A percentile compares a stretch with the other conserved stretches of the same genome.
Conservation (phyloP, 2,113 vertebrate species). For the Scophthalmus maximus region DNA sequence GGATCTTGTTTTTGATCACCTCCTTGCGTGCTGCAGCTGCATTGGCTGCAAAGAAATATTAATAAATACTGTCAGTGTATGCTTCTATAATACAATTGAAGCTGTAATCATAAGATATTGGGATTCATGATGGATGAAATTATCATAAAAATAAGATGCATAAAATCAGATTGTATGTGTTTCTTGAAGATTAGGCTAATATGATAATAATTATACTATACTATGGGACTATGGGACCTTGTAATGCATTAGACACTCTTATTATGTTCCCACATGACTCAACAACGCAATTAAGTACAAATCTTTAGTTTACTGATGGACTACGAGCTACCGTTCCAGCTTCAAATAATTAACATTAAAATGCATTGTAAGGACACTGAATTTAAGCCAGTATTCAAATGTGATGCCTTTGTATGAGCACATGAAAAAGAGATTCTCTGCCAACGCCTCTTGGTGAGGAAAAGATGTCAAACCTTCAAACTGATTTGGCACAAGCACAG, state of each 20-base stretch:
- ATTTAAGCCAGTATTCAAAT: not conserved
- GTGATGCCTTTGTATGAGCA: not conserved
- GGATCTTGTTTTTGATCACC: slow-evolving; percentile 88
- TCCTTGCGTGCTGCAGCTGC: slow-evolving; percentile 87
- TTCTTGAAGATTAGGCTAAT: not conserved
- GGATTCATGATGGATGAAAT: not conserved
- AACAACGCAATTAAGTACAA: too few relatives aligned
- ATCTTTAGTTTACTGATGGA: too few relatives aligned
- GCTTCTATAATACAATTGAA: not conserved
- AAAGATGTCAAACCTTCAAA: not conserved
- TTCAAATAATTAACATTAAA: too few relatives aligned
- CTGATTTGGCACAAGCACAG: not conserved
- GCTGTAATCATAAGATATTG: not conserved
- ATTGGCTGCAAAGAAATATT: slow-evolving; percentile 77
- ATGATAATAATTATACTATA: not conserved
- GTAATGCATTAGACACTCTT: not conserved
- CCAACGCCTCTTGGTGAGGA: not conserved
- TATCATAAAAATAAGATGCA: too few relatives aligned
- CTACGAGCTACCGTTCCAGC: too few relatives aligned
- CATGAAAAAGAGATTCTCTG: not conserved
- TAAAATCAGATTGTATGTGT: not conserved
- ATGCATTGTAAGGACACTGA: too few relatives aligned
- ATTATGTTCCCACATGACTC: too few relatives aligned
- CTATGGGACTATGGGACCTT: not conserved
- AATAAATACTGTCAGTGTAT: not conserved